phyloP scores from a whole-genome alignment of 2,797 vertebrate species.

The Peromyscus melanophrys region DNA sequence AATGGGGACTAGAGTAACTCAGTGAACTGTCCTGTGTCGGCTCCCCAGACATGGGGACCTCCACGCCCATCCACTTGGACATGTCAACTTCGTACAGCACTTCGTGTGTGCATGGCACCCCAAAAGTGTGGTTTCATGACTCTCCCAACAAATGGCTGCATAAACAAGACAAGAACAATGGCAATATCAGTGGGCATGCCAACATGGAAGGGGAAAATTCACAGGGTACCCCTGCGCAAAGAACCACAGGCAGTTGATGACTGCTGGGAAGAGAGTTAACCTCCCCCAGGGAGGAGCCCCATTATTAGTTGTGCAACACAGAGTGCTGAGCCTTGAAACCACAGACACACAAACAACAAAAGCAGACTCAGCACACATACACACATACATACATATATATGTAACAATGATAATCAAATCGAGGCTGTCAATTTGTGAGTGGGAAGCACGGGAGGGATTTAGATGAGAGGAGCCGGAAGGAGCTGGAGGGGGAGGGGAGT shows the following conservation, averaged over 20 bases:
- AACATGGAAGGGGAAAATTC: not conserved
- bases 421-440: not conserved
- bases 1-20: not conserved
- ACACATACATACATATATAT: not conserved
- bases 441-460: not conserved
- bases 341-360: not conserved
- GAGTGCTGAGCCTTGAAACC: not conserved
- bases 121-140: not conserved
- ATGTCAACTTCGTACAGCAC: rapidly evolving
- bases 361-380: not conserved
- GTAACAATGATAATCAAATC: not conserved
- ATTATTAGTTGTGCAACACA: too few species aligned
- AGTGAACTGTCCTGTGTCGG: too few species aligned
- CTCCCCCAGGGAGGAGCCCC: not conserved
- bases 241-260: too few species aligned
- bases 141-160: too few species aligned
- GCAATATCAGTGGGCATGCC: rapidly evolving
- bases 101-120: too few species aligned
- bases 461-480: not conserved
- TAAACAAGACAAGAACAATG: not conserved
- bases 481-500: not conserved
- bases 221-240: not conserved
- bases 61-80: not conserved
- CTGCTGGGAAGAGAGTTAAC: not conserved
- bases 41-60: not conserved